Evolutionary conservation across 2,113 vertebrate genomes (phyloP).

Genomic region (Oreochromis spilurus): DNA sequence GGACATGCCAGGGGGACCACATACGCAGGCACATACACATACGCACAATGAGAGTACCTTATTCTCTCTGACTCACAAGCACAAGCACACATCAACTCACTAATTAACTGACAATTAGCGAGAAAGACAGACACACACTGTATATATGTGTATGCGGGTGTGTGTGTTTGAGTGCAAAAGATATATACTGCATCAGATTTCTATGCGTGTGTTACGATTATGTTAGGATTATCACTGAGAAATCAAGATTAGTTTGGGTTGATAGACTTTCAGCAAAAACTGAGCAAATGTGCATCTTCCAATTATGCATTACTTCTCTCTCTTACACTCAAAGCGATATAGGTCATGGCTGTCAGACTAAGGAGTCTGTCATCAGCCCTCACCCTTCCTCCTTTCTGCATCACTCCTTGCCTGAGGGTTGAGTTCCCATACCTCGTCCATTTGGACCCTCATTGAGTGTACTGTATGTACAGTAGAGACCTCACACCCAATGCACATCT

Average conservation of each 20-base stretch:
- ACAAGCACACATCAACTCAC: conserved; percentile 2
- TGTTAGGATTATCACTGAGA: not conserved
- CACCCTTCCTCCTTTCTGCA: conserved; percentile 59
- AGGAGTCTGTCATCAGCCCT: conserved; percentile 76
- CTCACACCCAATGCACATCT: conserved; percentile 27
- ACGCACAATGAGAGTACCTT: conserved; percentile 15
- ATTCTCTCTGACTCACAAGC: conserved; percentile 22
- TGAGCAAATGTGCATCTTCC: conserved; percentile 15
- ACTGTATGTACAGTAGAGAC: conserved; percentile 69
- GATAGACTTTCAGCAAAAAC: not conserved
- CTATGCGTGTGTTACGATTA: not conserved
- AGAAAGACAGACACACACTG: not conserved
- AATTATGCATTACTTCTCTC: conserved; percentile 25
- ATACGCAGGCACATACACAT: not conserved
- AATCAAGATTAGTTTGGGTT: not conserved
- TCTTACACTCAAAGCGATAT: conserved; percentile 79
- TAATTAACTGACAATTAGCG: conserved; percentile 38
- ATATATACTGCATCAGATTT: not conserved
- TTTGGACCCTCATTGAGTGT: conserved; percentile 81
- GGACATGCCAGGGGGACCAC: conserved; percentile 53
- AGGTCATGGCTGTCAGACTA: conserved; percentile 93
- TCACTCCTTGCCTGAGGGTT: conserved; percentile 83
- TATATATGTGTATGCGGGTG: not conserved
- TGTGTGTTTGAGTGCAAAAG: not conserved
- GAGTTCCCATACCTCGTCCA: conserved; percentile 84